Conservation (phyloP, 1,140 invertebrate species). For the Drosophila paulistorum region DNA sequence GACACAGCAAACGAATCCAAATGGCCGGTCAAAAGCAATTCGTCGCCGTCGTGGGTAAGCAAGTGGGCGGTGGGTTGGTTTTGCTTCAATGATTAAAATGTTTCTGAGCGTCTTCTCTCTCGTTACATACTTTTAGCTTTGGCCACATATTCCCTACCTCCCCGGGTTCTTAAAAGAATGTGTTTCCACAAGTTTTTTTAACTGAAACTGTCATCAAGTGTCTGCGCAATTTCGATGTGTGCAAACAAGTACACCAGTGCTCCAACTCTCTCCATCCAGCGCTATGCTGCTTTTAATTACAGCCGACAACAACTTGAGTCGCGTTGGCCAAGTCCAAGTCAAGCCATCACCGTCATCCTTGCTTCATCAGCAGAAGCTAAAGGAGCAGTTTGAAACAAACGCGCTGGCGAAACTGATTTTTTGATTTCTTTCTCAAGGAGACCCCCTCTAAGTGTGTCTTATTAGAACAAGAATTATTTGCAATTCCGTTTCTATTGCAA, state of each 20-base stretch:
- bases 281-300: conserved; percentile 75
- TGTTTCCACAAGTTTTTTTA: conserved; percentile 68
- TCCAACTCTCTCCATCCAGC: not conserved
- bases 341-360: conserved; percentile 71
- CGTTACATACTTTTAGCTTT: not conserved
- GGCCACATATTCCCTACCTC: not conserved
- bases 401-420: not conserved
- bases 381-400: conserved; percentile 21
- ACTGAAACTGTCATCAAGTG: conserved; percentile 79
- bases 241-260: conserved; percentile 65
- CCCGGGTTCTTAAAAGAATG: conserved; percentile 40
- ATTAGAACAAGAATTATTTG: conserved; percentile 28
- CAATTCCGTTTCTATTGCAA: conserved; percentile 48
- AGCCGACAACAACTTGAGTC: conserved; percentile 66
- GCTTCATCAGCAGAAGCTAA: conserved; percentile 64
- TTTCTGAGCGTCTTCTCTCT: conserved; percentile 25
- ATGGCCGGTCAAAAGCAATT: conserved; percentile 57
- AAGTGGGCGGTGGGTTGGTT: not conserved
- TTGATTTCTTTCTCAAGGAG: not conserved
- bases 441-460: not conserved
- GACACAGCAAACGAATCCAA: conserved; percentile 61
- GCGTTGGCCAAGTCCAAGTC: conserved; percentile 35
- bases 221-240: conserved; percentile 77
- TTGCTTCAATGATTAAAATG: conserved; percentile 74
- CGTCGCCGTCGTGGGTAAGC: conserved; percentile 45